A percentile compares a stretch with the other conserved stretches of the same genome.
phyloP scores from a whole-genome alignment of 2,888 invertebrate species.

The Hyles lineata region DNA sequence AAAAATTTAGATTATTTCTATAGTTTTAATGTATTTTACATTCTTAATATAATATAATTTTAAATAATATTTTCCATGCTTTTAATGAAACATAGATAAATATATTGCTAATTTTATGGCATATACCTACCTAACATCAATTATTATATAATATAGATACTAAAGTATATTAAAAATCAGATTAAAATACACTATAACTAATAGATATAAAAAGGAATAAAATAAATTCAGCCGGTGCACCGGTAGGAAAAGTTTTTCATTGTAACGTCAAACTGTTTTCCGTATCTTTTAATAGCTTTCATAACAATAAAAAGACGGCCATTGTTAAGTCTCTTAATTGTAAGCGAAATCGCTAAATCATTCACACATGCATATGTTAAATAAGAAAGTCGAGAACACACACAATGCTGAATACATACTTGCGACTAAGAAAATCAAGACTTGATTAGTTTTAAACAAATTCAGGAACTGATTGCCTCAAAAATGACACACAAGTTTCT shows the following conservation, averaged over 20 bases:
- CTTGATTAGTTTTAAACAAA: conserved; percentile 9
- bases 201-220: neutral
- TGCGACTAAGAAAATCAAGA: neutral
- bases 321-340: conserved; percentile 16
- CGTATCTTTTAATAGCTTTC: conserved; percentile 21
- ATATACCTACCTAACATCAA: too few relatives aligned
- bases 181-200: neutral
- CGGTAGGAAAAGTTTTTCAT: conserved; percentile 11
- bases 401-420: conserved; percentile 1
- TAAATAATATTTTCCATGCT: too few relatives aligned
- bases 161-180: neutral
- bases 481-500: too few relatives aligned
- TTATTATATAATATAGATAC: too few relatives aligned
- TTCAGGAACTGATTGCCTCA: too few relatives aligned
- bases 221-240: neutral
- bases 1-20: too few relatives aligned
- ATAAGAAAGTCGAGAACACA: conserved; percentile 17
- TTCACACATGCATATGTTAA: conserved; percentile 22
- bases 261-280: conserved; percentile 2
- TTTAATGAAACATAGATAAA: too few relatives aligned
- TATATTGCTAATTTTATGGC: too few relatives aligned
- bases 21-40: too few relatives aligned
- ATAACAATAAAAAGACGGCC: conserved; percentile 8
- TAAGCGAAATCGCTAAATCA: conserved; percentile 11
- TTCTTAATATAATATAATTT: too few relatives aligned